Conservation (phyloP, 1,140 invertebrate species). For the Luehdorfia chinensis region DNA sequence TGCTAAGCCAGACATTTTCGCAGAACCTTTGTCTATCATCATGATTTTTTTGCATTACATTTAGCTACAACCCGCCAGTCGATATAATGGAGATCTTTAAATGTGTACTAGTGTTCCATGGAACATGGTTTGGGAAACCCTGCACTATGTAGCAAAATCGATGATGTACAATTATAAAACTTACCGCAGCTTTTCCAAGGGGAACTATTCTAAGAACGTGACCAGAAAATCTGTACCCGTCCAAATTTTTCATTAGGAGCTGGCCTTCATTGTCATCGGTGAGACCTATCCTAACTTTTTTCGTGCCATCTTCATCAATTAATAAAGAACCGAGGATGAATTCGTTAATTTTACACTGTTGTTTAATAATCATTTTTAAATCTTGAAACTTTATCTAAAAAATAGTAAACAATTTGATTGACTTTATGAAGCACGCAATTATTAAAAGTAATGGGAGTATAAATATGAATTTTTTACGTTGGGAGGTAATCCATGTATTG, state of each 20-base stretch:
- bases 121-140: too few species aligned
- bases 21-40: too few species aligned
- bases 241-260: conserved; percentile 47
- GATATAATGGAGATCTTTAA: too few species aligned
- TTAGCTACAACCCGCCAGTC: too few species aligned
- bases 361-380: conserved; percentile 49
- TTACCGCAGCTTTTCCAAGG: conserved; percentile 47
- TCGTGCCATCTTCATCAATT: conserved; percentile 36
- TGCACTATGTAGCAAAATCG: too few species aligned
- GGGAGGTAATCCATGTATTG: conserved; percentile 46
- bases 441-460: conserved; percentile 15
- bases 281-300: conserved; percentile 55
- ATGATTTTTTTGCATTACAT: too few species aligned
- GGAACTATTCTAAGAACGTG: conserved; percentile 40
- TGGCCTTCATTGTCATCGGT: conserved; percentile 45
- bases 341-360: conserved; percentile 52
- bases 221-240: conserved; percentile 43
- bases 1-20: too few species aligned
- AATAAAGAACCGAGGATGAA: conserved; percentile 56
- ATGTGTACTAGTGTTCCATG: too few species aligned
- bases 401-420: conserved; percentile 18
- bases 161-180: too few species aligned
- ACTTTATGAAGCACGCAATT: conserved; percentile 1
- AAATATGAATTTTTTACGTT: conserved; percentile 28
- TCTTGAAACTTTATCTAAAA: conserved; percentile 57